Evolutionary conservation across 2,113 vertebrate genomes (phyloP), one percentile per base, ranked within the genome.

Genomic region (Mohoua ochrocephala): DNA sequence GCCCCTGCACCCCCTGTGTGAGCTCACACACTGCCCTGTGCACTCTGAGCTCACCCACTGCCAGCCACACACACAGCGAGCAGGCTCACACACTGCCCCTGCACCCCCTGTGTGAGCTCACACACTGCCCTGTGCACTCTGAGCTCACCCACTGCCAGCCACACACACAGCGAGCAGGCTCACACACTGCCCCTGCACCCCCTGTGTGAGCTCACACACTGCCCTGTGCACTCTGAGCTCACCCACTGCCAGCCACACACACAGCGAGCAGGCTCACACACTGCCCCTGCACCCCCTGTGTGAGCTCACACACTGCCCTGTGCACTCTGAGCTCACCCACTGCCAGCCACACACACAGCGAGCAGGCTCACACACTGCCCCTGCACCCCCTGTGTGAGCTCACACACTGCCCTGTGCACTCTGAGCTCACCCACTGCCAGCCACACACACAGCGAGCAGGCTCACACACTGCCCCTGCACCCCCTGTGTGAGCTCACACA

Each of bases 241-340:
- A 14, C 1, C 3, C 12, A 20, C 27, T 22, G 60, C 27, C 8
- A 21, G 13, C 9, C 4, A 9, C 28, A 20, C 0, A 1, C 41
- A 33, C 13, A 42, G 30, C 14, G 13, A 10, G 20, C 60, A 60
- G 59, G 56, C 41, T 57, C 71, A 57, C 15, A 24, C 37, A 10
- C 68, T 53, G 49, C 23, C 23, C 17, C 37, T 5, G 42, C 39
- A 41, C 39, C 56, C 53, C 23, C 17, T 12, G 15, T 26, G 35
- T 26, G 24, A 27, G 27, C 60, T 63, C 60, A 35, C 20, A 5
- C 41, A n/a, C n/a, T 52, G 50, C 50, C 26, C 8, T 10, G 4
- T 53, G 52, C 16, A 30, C 10, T 8, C 23, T 24, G 26, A 50
- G 37, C 47, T n/a, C 50, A 14, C 1, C 3, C 12, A 20, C 27